Evolutionary conservation across 2,113 vertebrate species (phyloP).

Genomic region (Rhodinocichla rosea): DNA sequence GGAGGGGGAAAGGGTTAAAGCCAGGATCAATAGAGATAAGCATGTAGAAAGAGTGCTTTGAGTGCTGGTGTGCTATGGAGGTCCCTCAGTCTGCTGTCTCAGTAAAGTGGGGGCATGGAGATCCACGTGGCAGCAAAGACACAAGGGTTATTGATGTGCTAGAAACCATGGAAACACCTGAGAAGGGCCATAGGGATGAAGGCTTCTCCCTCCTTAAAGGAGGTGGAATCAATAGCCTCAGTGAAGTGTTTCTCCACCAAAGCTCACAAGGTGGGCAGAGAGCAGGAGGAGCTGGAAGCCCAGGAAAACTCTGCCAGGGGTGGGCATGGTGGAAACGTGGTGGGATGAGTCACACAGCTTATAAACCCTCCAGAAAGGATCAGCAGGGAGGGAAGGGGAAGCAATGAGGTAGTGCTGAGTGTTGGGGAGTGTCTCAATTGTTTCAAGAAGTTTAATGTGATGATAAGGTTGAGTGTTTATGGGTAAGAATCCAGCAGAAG

Average conservation of each 20-base stretch:
- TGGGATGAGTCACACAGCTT: not conserved
- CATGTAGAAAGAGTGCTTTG: not conserved
- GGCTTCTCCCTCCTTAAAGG: not conserved
- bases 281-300: not conserved
- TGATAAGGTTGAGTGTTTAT: not conserved
- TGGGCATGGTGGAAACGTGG: accelerated
- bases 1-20: not conserved
- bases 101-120: not conserved
- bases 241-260: not conserved
- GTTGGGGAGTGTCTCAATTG: not conserved
- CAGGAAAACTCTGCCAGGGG: no score
- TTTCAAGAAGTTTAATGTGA: not conserved
- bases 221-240: no score
- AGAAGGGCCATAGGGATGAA: not conserved
- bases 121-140: not conserved
- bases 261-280: not conserved
- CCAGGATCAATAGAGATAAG: not conserved
- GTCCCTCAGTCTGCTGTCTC: not conserved
- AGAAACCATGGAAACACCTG: not conserved
- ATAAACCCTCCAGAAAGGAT: not conserved
- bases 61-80: no score
- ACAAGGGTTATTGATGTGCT: not conserved
- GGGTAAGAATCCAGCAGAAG: not conserved
- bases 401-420: not conserved
- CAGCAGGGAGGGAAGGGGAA: not conserved